Conservation (phyloP, 2,888 invertebrate genomes). For the Argyra leucocephala region DNA sequence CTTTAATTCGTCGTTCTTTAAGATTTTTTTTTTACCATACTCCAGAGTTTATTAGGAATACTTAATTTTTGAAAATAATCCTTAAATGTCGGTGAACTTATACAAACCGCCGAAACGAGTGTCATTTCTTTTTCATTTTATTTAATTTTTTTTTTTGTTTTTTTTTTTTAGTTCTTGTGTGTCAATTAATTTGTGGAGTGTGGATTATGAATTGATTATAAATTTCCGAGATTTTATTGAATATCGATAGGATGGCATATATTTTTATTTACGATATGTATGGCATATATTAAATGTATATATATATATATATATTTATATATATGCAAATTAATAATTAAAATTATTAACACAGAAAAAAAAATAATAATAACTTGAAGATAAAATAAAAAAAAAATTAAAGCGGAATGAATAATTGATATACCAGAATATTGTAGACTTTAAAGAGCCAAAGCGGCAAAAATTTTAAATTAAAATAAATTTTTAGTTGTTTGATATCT, state of each 20-base stretch:
- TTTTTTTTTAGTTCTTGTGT: too few relatives aligned
- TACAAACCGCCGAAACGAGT: background rate
- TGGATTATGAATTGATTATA: conserved; percentile 1
- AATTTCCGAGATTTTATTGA: background rate
- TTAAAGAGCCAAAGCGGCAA: conserved; percentile 1
- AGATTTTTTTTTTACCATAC: too few relatives aligned
- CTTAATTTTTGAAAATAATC: background rate
- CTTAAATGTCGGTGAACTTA: background rate
- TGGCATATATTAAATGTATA: background rate
- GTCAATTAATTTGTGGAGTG: conserved; percentile 4
- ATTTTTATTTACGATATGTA: background rate
- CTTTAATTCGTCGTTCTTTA: too few relatives aligned
- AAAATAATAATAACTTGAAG: too few relatives aligned
- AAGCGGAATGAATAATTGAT: background rate
- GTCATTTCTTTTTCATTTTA: too few relatives aligned
- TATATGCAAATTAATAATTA: too few relatives aligned
- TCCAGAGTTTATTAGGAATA: too few relatives aligned
- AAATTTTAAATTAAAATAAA: background rate
- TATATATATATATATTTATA: background rate
- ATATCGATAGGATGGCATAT: background rate
- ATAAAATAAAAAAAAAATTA: background rate
- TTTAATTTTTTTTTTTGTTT: background rate
- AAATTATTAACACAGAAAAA: too few relatives aligned
- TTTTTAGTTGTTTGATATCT: too few relatives aligned
- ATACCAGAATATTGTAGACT: background rate